These are phyloP conservation scores for Ovibos moschatus DNA, from an alignment of 2,113 vertebrate genomes.

Conservation along the genomic window DNA sequence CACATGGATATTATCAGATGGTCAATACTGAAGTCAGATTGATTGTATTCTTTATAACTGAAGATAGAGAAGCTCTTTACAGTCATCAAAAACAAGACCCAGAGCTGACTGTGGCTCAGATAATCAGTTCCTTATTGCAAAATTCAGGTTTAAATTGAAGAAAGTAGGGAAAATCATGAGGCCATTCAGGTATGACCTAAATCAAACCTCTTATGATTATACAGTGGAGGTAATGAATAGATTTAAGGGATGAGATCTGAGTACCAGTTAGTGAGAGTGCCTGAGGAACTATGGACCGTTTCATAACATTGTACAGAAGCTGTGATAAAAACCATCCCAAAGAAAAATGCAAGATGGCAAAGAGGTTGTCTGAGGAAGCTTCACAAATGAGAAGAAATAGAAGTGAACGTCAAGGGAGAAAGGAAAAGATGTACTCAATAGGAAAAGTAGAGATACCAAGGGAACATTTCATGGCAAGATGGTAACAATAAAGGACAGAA, in stretches of 20 bases:
- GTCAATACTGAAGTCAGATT: not conserved
- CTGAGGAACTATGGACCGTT: not conserved
- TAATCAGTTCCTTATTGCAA: not conserved
- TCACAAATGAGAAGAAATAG: not conserved
- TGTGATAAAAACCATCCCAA: not conserved
- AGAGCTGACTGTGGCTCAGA: not conserved
- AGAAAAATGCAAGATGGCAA: not conserved
- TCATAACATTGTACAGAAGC: not conserved
- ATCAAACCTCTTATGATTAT: not conserved
- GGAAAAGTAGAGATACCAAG: not conserved
- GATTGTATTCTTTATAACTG: not conserved
- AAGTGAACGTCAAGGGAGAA: not conserved
- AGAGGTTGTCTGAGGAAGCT: not conserved
- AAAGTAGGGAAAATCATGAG: not conserved
- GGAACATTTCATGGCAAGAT: not conserved
- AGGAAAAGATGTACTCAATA: not conserved
- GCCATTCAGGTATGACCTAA: not conserved
- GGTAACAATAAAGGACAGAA: not conserved
- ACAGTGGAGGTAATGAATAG: not conserved
- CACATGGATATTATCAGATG: not conserved
- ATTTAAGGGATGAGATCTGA: not conserved
- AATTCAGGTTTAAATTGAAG: not conserved
- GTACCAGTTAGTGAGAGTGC: accelerated
- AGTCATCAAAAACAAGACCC: not conserved
- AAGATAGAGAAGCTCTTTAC: not conserved